These are phyloP conservation scores for Isotomurus palustris DNA, from an alignment of 2,888 invertebrate genomes.

Conservation along the genomic window DNA sequence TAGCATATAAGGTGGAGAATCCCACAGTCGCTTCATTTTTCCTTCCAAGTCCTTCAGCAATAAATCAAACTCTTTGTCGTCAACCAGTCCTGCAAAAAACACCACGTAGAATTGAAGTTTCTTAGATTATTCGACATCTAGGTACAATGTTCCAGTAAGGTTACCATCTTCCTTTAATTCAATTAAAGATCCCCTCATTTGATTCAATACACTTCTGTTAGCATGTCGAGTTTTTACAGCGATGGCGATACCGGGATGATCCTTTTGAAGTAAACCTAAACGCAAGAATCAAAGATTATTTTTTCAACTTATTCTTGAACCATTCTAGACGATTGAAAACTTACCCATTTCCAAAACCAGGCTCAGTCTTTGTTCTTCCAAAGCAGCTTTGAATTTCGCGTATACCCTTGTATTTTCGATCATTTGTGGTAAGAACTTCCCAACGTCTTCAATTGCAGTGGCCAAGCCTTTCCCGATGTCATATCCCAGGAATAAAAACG, in stretches of 20 bases:
- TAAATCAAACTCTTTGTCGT: conserved; percentile 57
- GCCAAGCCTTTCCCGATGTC: conserved; percentile 62
- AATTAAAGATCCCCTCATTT: conserved; percentile 57
- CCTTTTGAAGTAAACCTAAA: conserved; percentile 54
- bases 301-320: not conserved
- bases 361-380: conserved; percentile 49
- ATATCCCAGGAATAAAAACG: conserved; percentile 58
- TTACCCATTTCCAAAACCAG: conserved; percentile 53
- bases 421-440: conserved; percentile 55
- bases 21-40: conserved; percentile 52
- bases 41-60: conserved; percentile 56
- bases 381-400: conserved; percentile 44
- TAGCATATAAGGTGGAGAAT: conserved; percentile 49
- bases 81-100: conserved; percentile 54
- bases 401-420: conserved; percentile 50
- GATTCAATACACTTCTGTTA: conserved; percentile 59
- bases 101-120: not conserved
- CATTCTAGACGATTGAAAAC: too few relatives aligned
- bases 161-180: conserved; percentile 55
- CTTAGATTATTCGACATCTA: not conserved
- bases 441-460: conserved; percentile 59
- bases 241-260: conserved; percentile 60
- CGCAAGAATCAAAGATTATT: not conserved
- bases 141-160: not conserved
- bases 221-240: conserved; percentile 63